Conservation (phyloP, 2,113 vertebrate species). For the Ptilorrhoa leucosticta region DNA sequence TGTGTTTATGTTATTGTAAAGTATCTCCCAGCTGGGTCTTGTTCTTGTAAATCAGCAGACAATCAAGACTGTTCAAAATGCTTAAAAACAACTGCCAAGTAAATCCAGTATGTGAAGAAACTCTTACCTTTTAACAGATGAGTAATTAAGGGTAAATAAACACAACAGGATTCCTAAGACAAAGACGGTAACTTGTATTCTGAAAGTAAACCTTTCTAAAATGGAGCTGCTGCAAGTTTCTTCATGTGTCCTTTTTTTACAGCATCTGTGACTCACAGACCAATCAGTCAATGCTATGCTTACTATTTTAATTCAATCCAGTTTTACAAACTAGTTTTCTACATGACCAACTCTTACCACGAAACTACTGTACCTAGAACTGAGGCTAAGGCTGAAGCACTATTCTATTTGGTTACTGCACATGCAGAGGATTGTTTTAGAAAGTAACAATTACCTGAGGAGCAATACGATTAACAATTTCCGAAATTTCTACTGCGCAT, state of each 20-base stretch:
- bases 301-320: not conserved
- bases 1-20: not conserved
- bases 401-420: not conserved
- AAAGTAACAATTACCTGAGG: conserved; percentile 81
- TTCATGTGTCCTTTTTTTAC: not conserved
- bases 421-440: not conserved
- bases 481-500: conserved; percentile 85
- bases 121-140: not conserved
- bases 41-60: not conserved
- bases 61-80: not conserved
- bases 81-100: not conserved
- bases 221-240: not conserved
- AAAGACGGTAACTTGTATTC: not conserved
- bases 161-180: not conserved
- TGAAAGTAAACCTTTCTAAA: not conserved
- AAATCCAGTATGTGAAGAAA: not conserved
- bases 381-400: not conserved
- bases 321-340: not conserved
- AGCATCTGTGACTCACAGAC: not conserved
- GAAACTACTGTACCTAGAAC: not conserved
- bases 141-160: not conserved
- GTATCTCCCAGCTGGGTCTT: not conserved
- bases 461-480: conserved; percentile 91
- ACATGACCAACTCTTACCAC: not conserved
- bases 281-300: not conserved